phyloP scores from a whole-genome alignment of 1,140 invertebrate species.

The Brachionus calyciflorus region DNA sequence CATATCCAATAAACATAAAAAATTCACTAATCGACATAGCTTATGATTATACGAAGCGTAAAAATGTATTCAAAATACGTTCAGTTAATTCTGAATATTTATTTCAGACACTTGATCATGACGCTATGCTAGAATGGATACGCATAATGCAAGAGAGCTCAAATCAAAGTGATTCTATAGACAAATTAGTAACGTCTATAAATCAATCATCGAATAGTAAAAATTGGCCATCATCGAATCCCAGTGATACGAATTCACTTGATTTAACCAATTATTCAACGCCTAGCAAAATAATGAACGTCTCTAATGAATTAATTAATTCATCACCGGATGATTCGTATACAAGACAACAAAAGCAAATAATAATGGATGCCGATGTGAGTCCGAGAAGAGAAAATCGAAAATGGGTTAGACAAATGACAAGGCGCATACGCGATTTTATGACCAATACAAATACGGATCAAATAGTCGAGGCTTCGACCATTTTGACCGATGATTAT shows the following conservation, averaged over 20 bases:
- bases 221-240: constrained; percentile 20
- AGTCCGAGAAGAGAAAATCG: constrained; percentile 5
- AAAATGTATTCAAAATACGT: constrained; percentile 44
- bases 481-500: background rate
- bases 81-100: constrained; percentile 40
- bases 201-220: background rate
- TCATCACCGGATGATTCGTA: constrained; percentile 35
- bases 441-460: constrained; percentile 18
- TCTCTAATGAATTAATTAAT: background rate
- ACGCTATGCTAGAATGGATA: constrained; percentile 40
- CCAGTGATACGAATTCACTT: background rate
- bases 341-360: background rate
- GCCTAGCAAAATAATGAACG: background rate
- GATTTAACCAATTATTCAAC: background rate
- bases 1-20: constrained; percentile 40
- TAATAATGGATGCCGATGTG: background rate
- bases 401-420: constrained; percentile 43
- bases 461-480: background rate
- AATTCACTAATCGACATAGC: constrained; percentile 24
- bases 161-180: background rate
- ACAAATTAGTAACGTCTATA: constrained; percentile 22
- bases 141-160: constrained; percentile 12
- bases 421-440: constrained; percentile 18
- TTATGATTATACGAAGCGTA: constrained; percentile 38
- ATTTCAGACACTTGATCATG: constrained; percentile 40